Percentiles rank a stretch among this genome's conserved stretches.
These are phyloP conservation scores for Bothrops jararaca DNA, from an alignment of 2,113 vertebrate species.

Conservation along the genomic window DNA sequence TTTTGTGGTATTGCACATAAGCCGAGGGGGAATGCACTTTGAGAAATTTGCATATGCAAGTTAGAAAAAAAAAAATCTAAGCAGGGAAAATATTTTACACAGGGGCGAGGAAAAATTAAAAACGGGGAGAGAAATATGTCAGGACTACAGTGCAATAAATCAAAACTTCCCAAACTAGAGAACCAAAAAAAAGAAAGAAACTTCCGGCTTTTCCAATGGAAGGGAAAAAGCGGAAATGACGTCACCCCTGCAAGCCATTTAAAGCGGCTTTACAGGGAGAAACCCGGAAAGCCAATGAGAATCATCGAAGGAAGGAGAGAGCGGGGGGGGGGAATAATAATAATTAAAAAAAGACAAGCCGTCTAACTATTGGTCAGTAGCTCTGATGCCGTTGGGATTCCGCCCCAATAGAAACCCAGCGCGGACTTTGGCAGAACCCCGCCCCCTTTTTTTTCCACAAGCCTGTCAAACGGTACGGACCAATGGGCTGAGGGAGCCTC, in stretches of 20 bases:
- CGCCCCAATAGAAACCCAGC: neutral
- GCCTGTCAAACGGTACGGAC: neutral
- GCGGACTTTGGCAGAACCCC: neutral
- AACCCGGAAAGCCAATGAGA: slow-evolving; percentile 5
- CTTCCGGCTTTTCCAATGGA: neutral
- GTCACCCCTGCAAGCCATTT: neutral
- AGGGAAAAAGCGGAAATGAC: neutral
- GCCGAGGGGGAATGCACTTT: neutral
- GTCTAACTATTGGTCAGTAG: neutral
- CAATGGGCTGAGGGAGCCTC: neutral
- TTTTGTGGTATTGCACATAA: neutral
- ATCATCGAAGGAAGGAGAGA: neutral
- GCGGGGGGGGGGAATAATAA: too few species aligned
- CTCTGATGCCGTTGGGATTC: fast-evolving
- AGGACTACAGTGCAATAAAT: neutral
- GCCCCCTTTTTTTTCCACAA: neutral
- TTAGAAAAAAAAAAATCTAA: neutral
- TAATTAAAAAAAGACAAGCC: neutral
- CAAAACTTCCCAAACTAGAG: neutral
- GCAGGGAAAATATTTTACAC: neutral
- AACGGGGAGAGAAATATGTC: neutral
- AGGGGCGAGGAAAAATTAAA: neutral
- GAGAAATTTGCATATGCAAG: neutral
- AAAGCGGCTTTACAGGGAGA: neutral
- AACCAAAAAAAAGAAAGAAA: too few species aligned